phyloP scores from a whole-genome alignment of 1,140 invertebrate genomes.

The Condylostylus longicornis region DNA sequence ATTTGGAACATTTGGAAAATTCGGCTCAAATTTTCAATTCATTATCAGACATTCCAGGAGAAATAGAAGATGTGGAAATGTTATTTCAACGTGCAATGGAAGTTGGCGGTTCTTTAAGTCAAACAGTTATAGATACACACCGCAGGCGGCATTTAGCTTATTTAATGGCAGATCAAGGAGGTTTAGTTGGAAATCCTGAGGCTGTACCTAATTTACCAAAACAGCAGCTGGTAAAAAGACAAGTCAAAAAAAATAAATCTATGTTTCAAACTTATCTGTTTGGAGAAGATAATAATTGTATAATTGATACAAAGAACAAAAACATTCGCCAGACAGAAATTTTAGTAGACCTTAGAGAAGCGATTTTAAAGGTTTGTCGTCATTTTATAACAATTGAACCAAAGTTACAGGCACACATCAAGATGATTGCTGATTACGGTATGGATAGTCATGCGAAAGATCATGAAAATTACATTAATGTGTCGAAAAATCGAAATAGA shows the following conservation, averaged over 20 bases:
- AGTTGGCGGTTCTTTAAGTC: conserved; percentile 55
- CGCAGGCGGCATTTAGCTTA: conserved; percentile 83
- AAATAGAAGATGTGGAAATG: conserved; percentile 79
- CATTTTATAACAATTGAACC: conserved; percentile 31
- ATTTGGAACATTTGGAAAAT: conserved; percentile 68
- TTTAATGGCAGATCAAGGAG: conserved; percentile 91
- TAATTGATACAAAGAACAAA: conserved; percentile 83
- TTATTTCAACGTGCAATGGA: conserved; percentile 38
- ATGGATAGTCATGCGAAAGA: conserved; percentile 91
- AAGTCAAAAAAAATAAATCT: conserved; percentile 83
- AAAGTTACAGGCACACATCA: conserved; percentile 42
- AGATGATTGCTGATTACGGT: conserved; percentile 80
- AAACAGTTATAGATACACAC: conserved; percentile 79
- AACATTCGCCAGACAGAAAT: conserved; percentile 92
- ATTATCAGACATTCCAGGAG: conserved; percentile 83
- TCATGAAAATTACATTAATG: conserved; percentile 86
- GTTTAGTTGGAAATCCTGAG: conserved; percentile 78
- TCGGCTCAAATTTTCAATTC: conserved; percentile 96
- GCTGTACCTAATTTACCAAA: conserved; percentile 80
- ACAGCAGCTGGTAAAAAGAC: conserved; percentile 65
- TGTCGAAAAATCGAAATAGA: conserved; percentile 68
- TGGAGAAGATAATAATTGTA: conserved; percentile 45
- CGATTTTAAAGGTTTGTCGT: conserved; percentile 55
- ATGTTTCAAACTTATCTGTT: conserved; percentile 80
- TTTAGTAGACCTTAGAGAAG: conserved; percentile 88